Conservation (phyloP, 2,113 vertebrate genomes). For the Perca fluviatilis region DNA sequence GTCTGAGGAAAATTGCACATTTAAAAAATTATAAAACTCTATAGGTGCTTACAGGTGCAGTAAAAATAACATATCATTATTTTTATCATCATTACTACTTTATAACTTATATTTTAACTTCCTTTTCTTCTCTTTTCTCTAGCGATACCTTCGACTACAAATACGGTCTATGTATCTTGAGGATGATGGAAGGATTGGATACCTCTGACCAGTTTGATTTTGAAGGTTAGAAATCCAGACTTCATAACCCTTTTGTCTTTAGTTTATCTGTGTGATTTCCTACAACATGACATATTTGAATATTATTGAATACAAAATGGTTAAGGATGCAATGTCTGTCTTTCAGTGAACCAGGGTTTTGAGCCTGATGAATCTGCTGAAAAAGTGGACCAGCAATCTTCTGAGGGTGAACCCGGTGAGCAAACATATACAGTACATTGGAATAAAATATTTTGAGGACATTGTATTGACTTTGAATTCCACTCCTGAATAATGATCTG, state of each 20-base stretch:
- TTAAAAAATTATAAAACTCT: neutral
- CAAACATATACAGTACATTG: too few relatives aligned
- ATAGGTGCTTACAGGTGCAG: neutral
- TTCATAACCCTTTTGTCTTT: neutral
- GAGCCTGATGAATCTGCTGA: conserved; percentile 62
- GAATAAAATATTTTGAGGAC: neutral
- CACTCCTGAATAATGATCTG: too few relatives aligned
- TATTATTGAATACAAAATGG: neutral
- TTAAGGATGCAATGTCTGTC: neutral
- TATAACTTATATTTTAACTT: neutral
- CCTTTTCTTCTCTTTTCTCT: neutral
- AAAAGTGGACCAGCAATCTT: conserved; percentile 43
- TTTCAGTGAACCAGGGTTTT: conserved; percentile 76
- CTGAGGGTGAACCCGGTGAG: conserved; percentile 64
- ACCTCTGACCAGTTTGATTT: conserved; percentile 73
- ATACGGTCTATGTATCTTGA: conserved; percentile 81
- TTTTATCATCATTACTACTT: too few relatives aligned
- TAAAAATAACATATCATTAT: neutral
- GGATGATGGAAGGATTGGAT: conserved; percentile 81
- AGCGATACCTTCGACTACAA: conserved; percentile 85
- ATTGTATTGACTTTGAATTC: neutral
- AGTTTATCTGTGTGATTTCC: neutral
- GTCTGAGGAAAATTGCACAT: neutral
- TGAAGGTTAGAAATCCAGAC: conserved; percentile 66
- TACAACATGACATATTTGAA: neutral